Percentiles rank a stretch among this genome's conserved stretches.
These are phyloP conservation scores for Oxystoma pomonae DNA, from an alignment of 2,888 invertebrate genomes.

Conservation along the genomic window DNA sequence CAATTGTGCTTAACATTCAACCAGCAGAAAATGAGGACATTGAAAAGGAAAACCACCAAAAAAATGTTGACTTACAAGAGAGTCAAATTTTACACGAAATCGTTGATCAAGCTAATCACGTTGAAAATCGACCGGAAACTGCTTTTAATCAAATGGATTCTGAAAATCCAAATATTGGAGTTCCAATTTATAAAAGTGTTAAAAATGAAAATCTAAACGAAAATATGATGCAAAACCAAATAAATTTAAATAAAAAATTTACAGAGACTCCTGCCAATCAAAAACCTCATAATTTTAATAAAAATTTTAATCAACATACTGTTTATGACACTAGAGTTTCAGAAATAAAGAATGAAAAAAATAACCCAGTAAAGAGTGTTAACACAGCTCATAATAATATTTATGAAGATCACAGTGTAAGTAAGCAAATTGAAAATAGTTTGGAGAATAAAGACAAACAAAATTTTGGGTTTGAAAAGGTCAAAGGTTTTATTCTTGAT, in stretches of 20 bases:
- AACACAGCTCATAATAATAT: neutral
- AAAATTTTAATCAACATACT: neutral
- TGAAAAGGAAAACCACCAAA: neutral
- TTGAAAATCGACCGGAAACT: neutral
- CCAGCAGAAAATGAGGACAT: constrained; percentile 4
- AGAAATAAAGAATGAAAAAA: neutral
- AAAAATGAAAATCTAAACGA: neutral
- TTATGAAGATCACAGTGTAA: neutral
- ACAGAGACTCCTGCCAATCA: too few species aligned
- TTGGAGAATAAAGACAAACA: constrained; percentile 1
- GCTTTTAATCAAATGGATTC: neutral
- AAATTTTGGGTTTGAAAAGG: constrained; percentile 25
- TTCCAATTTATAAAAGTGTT: neutral
- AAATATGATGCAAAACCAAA: neutral
- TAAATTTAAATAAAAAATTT: neutral
- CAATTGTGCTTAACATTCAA: constrained; percentile 30
- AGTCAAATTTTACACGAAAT: neutral
- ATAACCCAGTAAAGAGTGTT: neutral
- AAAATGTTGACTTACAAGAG: neutral
- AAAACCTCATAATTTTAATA: too few species aligned
- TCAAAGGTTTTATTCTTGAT: constrained; percentile 26
- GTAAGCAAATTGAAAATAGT: neutral
- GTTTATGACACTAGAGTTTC: neutral
- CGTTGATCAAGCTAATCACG: neutral
- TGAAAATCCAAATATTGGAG: neutral